A percentile compares a stretch with the other conserved stretches of the same genome.
Evolutionary conservation across 2,113 vertebrate species (phyloP).

Genomic region (Lampris megalopsis): DNA sequence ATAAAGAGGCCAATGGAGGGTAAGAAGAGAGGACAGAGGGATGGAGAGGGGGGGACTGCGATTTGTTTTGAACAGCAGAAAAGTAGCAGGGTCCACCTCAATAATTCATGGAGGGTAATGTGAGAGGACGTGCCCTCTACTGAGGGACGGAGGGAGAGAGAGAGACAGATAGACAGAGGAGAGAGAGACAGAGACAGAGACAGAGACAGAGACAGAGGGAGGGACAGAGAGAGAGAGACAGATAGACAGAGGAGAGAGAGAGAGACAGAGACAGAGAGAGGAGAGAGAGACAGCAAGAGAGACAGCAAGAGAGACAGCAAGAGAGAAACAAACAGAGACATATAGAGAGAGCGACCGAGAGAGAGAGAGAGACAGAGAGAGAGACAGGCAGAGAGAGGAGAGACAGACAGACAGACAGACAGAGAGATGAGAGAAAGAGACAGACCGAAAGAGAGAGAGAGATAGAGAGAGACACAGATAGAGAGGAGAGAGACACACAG

Average conservation of each 20-base stretch:
- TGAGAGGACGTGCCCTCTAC: constrained; percentile 54
- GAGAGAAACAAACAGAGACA: background rate
- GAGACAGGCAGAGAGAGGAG: too few relatives aligned
- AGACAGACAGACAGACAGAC: background rate
- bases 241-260: too few relatives aligned
- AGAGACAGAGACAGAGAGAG: constrained; percentile 2
- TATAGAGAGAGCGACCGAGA: background rate
- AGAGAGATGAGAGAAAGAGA: background rate
- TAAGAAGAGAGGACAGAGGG: constrained; percentile 37
- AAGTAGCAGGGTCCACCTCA: constrained; percentile 68
- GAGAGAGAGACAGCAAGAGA: background rate
- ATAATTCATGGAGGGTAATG: constrained; percentile 76
- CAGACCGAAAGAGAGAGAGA: background rate
- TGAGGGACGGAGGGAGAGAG: background rate
- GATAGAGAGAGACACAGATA: constrained; percentile 1
- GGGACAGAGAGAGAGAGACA: background rate
- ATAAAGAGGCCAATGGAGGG: constrained; percentile 40
- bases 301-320: background rate
- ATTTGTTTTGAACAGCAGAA: constrained; percentile 52
- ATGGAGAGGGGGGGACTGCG: constrained; percentile 35
- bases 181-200: constrained; percentile 22
- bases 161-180: constrained; percentile 23
- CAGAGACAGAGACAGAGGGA: constrained; percentile 12
- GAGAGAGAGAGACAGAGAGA: background rate
- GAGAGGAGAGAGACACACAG: background rate